phyloP scores from a whole-genome alignment of 2,888 invertebrate genomes.

The Drosophila paucipuncta region DNA sequence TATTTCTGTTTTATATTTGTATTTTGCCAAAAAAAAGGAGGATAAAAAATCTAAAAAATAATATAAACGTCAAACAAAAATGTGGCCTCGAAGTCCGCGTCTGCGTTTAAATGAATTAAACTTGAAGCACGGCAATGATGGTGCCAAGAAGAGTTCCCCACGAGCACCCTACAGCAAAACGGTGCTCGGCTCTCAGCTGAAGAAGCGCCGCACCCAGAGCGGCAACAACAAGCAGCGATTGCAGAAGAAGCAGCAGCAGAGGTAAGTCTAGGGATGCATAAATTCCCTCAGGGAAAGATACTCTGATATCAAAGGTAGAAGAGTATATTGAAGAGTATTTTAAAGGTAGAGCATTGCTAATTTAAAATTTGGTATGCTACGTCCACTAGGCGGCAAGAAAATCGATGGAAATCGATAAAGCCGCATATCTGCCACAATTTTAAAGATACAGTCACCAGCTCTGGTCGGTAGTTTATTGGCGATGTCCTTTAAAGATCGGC shows the following conservation, averaged over 20 bases:
- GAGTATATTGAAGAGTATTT: too few relatives aligned
- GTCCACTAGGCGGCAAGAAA: too few relatives aligned
- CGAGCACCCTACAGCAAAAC: slow-evolving; percentile 53
- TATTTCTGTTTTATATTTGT: neutral
- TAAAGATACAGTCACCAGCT: too few relatives aligned
- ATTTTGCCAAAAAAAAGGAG: slow-evolving; percentile 2
- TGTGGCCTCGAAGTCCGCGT: slow-evolving; percentile 54
- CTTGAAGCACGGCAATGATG: neutral
- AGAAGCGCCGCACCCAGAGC: slow-evolving; percentile 36
- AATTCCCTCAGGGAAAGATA: too few relatives aligned
- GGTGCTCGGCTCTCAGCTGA: slow-evolving; percentile 21
- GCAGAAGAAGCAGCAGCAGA: slow-evolving; percentile 29
- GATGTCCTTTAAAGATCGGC: too few relatives aligned
- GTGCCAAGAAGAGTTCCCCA: slow-evolving; percentile 42
- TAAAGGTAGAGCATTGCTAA: too few relatives aligned
- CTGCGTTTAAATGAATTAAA: slow-evolving; percentile 43
- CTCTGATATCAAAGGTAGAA: too few relatives aligned
- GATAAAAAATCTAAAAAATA: slow-evolving; percentile 5
- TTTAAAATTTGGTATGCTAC: too few relatives aligned
- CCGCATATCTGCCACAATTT: too few relatives aligned
- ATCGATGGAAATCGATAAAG: too few relatives aligned
- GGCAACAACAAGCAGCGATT: slow-evolving; percentile 12
- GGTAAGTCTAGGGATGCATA: slow-evolving; percentile 21
- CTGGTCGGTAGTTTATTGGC: too few relatives aligned
- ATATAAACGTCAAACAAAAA: slow-evolving; percentile 10